These are phyloP conservation scores for Scolopax mira DNA, from an alignment of 2,113 vertebrate genomes.

Conservation along the genomic window DNA sequence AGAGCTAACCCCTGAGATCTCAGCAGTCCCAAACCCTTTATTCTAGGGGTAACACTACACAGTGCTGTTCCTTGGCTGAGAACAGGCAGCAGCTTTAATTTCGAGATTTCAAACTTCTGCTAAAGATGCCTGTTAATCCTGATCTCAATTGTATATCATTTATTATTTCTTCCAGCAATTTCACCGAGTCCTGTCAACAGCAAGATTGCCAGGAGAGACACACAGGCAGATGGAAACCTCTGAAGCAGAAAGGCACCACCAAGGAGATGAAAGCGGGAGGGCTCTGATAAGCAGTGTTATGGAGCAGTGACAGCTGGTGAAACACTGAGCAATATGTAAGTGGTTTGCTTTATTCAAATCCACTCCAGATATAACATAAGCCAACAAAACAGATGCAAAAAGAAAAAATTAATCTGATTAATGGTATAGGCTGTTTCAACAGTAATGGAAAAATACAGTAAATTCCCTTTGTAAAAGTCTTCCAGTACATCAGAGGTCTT, in stretches of 20 bases:
- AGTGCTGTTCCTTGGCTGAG: not conserved
- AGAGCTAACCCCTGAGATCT: not conserved
- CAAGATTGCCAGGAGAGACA: not conserved
- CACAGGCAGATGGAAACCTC: conserved; percentile 28
- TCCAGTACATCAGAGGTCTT: not conserved
- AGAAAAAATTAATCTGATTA: not conserved
- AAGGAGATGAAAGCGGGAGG: conserved; percentile 17
- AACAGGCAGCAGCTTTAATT: not conserved
- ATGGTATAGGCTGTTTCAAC: not conserved
- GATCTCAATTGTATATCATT: not conserved
- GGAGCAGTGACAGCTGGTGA: conserved; percentile 14
- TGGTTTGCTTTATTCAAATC: not conserved
- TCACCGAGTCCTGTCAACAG: not conserved
- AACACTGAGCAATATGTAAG: not conserved
- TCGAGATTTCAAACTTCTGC: not conserved
- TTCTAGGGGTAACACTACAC: not conserved
- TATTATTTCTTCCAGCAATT: not conserved
- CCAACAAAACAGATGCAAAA: conserved; percentile 55
- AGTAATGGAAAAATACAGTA: not conserved
- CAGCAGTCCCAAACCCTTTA: not conserved
- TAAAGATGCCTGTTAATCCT: not conserved
- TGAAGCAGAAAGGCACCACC: conserved; percentile 47
- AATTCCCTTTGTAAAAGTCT: not conserved
- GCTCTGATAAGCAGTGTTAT: conserved; percentile 13
- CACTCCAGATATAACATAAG: conserved; percentile 36